Percentiles rank a stretch among this genome's conserved stretches.
Evolutionary conservation across 92 coral and sea anemone species (phyloP).

Genomic region (Zoanthus gigantus): DNA sequence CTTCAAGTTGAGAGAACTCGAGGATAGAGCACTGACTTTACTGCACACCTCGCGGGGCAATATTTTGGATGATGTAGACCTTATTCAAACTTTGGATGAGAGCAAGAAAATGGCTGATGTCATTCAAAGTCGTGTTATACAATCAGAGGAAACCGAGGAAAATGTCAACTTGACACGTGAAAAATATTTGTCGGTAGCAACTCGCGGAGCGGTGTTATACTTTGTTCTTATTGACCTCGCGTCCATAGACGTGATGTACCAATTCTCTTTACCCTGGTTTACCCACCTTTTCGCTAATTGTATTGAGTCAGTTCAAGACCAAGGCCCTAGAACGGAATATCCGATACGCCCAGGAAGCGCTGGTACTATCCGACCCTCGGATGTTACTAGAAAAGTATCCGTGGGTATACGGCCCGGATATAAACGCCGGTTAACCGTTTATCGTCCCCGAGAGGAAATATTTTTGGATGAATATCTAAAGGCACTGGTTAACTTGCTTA

Average conservation of each 20-base stretch:
- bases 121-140: constrained; percentile 85
- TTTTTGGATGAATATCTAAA: constrained; percentile 80
- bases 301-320: constrained; percentile 70
- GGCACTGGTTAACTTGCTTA: constrained; percentile 81
- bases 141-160: constrained; percentile 86
- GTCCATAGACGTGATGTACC: constrained; percentile 90
- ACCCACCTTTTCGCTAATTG: constrained; percentile 85
- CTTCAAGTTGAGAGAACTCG: constrained; percentile 86
- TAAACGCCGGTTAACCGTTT: constrained; percentile 64
- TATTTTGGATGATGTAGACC: constrained; percentile 95
- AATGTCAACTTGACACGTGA: constrained; percentile 80
- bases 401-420: constrained; percentile 68
- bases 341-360: constrained; percentile 92
- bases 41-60: constrained; percentile 90
- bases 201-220: constrained; percentile 93
- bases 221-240: constrained; percentile 90
- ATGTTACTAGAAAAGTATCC: constrained; percentile 55
- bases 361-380: constrained; percentile 88
- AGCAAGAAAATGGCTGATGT: constrained; percentile 94
- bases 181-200: constrained; percentile 88
- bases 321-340: constrained; percentile 66
- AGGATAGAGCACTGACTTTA: constrained; percentile 84
- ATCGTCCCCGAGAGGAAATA: constrained; percentile 66
- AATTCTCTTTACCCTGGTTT: constrained; percentile 94
- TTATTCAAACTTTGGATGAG: constrained; percentile 87